Evolutionary conservation across 2,797 vertebrate genomes (phyloP), one percentile per base, ranked within the genome.

Genomic region (Pseudotriccus pelzelni): DNA sequence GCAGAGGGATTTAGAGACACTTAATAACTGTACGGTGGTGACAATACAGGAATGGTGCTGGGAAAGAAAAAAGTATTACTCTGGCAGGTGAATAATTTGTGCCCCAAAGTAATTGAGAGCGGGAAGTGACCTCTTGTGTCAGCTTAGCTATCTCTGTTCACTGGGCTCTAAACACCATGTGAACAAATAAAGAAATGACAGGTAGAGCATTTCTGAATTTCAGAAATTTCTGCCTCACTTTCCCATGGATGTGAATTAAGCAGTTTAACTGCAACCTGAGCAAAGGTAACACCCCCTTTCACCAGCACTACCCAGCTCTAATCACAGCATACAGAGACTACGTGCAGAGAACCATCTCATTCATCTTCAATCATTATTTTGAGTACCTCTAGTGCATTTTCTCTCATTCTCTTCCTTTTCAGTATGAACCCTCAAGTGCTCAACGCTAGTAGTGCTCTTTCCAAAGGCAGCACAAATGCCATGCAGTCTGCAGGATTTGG

Each of bases 31-130:
- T 69, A 53, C 59, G 89, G 49, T 60, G 52, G 52, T 92, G 92
- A 87, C 92, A 87, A 32, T 73, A 80, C 22, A 82, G 37, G 44
- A 41, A 67, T 36, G 36, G 39, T 76, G 47, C 66, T 83, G 55
- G 37, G 70, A 73, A 91, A 95, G 34, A 76, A 60, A 16, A 60
- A 87, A 90, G 56, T 73, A 73, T 79, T 66, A 34, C 70, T 76
- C 82, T 82, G 83, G 59, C 67, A 87, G 63, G 67, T 95, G 85
- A 94, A 79, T 84, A 91, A 93, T 90, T 91, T 84, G 55, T 5
- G 28, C 78, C 87, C 56, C 72, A 82, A 70, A 92, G 75, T 58
- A 60, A 64, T 1, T 24, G 56, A 72, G 78, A 96, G 60, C 43
- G 62, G 72, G 78, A 90, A 90, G 60, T 87, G 87, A 91, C 86